Conservation (phyloP, 2,113 vertebrate species). For the Ranitomeya variabilis region DNA sequence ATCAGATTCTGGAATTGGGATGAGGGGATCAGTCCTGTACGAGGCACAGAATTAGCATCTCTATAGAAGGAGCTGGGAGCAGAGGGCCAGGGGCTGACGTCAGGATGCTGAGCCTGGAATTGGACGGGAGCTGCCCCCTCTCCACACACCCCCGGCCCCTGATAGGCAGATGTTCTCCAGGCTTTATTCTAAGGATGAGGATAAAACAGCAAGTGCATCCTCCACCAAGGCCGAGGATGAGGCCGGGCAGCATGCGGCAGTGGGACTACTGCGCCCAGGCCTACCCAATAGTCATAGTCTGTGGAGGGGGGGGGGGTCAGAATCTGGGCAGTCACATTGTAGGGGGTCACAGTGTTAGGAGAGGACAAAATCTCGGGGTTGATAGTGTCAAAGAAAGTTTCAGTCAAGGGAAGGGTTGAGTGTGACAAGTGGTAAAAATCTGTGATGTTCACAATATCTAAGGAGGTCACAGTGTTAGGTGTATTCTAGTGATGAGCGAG, state of each 20-base stretch:
- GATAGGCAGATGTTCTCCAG: constrained; percentile 8
- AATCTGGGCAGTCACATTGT: neutral
- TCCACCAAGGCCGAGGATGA: neutral
- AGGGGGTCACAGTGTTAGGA: neutral
- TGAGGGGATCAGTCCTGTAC: neutral
- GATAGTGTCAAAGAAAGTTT: neutral
- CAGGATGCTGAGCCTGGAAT: constrained; percentile 24
- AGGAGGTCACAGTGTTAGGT: neutral
- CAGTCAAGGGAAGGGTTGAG: neutral
- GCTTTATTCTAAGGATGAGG: constrained; percentile 52
- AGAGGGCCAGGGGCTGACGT: constrained; percentile 36
- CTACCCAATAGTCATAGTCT: neutral
- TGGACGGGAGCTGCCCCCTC: constrained; percentile 35
- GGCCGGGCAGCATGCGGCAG: neutral
- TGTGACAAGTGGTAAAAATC: neutral
- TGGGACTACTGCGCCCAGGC: neutral
- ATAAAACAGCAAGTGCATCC: constrained; percentile 14
- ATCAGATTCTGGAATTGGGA: constrained; percentile 2
- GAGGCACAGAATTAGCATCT: constrained; percentile 30
- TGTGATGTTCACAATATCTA: neutral
- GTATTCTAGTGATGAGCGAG: too few species aligned
- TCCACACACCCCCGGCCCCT: constrained; percentile 24
- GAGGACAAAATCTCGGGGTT: neutral
- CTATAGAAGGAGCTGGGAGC: constrained; percentile 32
- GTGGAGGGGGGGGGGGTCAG: neutral